Base-by-base conservation (phyloP, 1,140 invertebrate genomes). In the Dendroctonus ponderosae region DNA sequence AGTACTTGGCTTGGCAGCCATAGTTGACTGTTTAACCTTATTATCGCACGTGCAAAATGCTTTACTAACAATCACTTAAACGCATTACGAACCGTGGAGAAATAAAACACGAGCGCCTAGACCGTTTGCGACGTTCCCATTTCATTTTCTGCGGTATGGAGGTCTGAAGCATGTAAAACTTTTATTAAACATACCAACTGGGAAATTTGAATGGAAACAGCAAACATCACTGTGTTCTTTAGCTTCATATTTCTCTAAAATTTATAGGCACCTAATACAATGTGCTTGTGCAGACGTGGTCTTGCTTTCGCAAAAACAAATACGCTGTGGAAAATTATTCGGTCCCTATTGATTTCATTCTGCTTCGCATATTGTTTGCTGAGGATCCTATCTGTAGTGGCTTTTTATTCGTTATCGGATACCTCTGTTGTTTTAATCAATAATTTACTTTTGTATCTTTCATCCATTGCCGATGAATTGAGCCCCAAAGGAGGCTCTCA, bases 171-270 rank as follows among this genome's bases (percentile, higher is more conserved):
- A 56, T 63, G 52, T 63, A 63, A 63, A 63, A 63, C 62, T 56
- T 63, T 63, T 63, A 63, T 63, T 63, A 63, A 63, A 63, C 62
- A 53, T 42, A 63, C 62, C 62, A 44, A 63, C 62, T 63, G 62
- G 62, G 62, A 63, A 63, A 63, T 63, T 56, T 63, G 42, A 56
- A 63, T 63, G 40, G 62, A 63, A 63, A 63, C 62, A 39, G 62
- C 62, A 56, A 63, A 63, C 62, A 63, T 63, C 62, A 63, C 51
- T 51, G 38, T 56, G 52, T 63, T 63, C 62, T 63, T 63, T 56
- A 15, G 62, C 42, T 38, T 54, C 51, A 41, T 48, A 38, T 63
- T 52, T 54, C 62, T 63, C 62, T 26, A 54, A 63, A 63, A 63
- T 63, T 54, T 56, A 63, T 63, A 50, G 38, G 43, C 49, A 46